These are phyloP conservation scores for Apamea monoglypha DNA, from an alignment of 2,888 invertebrate genomes.

Conservation along the genomic window DNA sequence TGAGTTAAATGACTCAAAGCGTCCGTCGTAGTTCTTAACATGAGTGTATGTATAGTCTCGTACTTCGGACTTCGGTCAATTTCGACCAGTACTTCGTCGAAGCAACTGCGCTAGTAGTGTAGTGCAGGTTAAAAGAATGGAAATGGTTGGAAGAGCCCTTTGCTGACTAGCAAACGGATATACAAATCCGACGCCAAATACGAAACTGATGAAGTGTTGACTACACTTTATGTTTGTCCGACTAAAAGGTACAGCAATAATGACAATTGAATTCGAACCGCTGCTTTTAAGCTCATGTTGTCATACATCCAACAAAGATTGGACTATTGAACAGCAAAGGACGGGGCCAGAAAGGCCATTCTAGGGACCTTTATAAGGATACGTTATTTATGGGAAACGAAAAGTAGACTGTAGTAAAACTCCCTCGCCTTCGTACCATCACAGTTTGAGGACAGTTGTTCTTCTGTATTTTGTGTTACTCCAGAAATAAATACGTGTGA, in stretches of 20 bases:
- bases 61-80: background rate
- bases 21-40: too few species aligned
- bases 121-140: background rate
- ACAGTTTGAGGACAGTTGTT: slow-evolving; percentile 4
- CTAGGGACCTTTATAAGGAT: background rate
- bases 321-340: background rate
- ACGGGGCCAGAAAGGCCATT: background rate
- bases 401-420: background rate
- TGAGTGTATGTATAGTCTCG: too few species aligned
- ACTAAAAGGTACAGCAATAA: background rate
- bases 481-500: slow-evolving; percentile 28
- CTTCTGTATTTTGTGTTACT: slow-evolving; percentile 26
- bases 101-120: background rate
- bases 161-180: background rate
- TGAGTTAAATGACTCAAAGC: too few species aligned
- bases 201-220: background rate
- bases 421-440: background rate
- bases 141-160: background rate
- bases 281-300: background rate
- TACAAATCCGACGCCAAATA: background rate
- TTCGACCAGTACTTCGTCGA: background rate
- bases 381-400: background rate
- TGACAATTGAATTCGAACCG: background rate
- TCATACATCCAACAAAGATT: background rate
- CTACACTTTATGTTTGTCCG: background rate